phyloP scores from a whole-genome alignment of 2,113 vertebrate species.

The Lagopus leucura region DNA sequence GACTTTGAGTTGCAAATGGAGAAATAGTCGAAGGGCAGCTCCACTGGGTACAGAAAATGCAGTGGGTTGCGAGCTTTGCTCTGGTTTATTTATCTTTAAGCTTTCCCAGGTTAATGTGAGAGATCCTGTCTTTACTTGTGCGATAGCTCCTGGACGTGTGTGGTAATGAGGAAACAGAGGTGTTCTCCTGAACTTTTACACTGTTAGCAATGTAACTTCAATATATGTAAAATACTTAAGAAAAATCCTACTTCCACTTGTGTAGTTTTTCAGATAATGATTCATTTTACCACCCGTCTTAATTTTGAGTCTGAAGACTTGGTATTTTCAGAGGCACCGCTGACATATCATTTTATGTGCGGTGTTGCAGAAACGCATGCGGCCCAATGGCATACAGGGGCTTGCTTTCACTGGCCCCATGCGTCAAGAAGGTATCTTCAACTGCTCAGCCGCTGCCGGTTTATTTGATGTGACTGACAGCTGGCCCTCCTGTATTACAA shows the following conservation, averaged over 20 bases:
- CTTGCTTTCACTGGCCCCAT: neutral
- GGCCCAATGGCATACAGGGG: rapidly evolving
- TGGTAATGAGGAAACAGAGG: neutral
- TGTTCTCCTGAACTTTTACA: neutral
- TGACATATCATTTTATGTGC: neutral
- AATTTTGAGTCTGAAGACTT: neutral
- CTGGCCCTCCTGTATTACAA: neutral
- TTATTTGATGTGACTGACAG: neutral
- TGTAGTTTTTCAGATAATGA: rapidly evolving
- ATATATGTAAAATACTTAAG: neutral
- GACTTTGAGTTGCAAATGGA: neutral
- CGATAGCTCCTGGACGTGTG: neutral
- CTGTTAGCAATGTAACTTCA: neutral
- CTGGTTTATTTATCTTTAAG: neutral
- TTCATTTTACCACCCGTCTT: neutral
- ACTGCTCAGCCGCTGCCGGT: too few species aligned
- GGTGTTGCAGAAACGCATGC: neutral
- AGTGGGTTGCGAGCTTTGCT: neutral
- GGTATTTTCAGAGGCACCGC: neutral
- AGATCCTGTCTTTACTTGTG: neutral
- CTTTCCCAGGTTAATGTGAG: neutral
- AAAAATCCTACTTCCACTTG: neutral
- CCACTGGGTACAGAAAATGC: rapidly evolving
- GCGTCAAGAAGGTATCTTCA: too few species aligned
- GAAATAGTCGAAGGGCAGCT: neutral